Evolutionary conservation across 1,140 invertebrate species (phyloP), one percentile per base, ranked within the genome.

Genomic region (Diuraphis noxia): DNA sequence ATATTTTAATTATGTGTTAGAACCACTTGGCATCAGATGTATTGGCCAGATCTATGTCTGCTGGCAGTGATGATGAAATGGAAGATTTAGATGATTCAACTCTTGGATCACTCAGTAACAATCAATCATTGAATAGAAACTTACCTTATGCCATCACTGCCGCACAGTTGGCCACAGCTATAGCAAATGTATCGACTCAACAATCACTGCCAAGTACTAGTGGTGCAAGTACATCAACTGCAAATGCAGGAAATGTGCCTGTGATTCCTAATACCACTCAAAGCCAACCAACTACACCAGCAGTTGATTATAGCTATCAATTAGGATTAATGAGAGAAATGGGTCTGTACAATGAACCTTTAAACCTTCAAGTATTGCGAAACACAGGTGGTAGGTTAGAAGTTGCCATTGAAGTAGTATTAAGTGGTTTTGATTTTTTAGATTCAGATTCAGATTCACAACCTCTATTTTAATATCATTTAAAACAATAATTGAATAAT

Each of bases 321-420:
- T 94, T 99, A 91, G 96, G 97, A 84, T 96, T 98, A 93, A 96
- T 99, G 95, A 95, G 96, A 52, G 96, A 96, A 92, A 97, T 99
- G 96, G 98, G 98, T 79, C 96, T 99, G 93, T 95, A 96, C 5
- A 96, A 99, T 94, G 96, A 98, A 93, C 96, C 96, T 82, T 95
- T 97, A 38, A 99, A 99, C 94, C 94, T 98, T 43, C 96, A 96
- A 94, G 98, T 97, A 38, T 94, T 98, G 46, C 95, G 96, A 92
- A 95, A 97, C 34, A 97, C 97, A 34, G 97, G 97, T 93, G 97
- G 97, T 7, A 97, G 98, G 94, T 96, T 98, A 7, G 97, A 98
- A 94, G 97, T 96, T 85, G 98, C 98, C 25, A 96, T 98, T 72
- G 97, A 98, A 93, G 94, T 97, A 77, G 95, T 97, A 30, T 95